Evolutionary conservation across 1,140 invertebrate genomes (phyloP).

Genomic region (Solen grandis): DNA sequence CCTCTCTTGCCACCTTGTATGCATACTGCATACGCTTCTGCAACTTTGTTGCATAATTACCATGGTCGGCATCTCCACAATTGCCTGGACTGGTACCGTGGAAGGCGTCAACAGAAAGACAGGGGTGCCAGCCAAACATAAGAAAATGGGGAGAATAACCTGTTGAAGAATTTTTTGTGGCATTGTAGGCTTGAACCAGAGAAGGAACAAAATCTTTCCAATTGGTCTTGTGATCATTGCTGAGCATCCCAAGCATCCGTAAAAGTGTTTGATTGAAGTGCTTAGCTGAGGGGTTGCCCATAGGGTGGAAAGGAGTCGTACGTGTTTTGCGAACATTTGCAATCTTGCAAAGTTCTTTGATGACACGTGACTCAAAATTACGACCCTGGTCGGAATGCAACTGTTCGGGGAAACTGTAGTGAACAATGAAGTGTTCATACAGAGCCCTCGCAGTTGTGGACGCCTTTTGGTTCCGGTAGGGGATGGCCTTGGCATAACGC

Average conservation of each 20-base stretch:
- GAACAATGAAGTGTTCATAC: not conserved
- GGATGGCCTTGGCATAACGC: constrained; percentile 45
- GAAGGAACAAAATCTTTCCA: constrained; percentile 5
- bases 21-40: constrained; percentile 28
- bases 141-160: constrained; percentile 1
- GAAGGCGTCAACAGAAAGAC: constrained; percentile 1
- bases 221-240: not conserved
- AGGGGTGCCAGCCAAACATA: constrained; percentile 18
- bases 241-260: constrained; percentile 16
- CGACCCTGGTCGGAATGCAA: constrained; percentile 18
- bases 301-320: too few species aligned
- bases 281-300: too few species aligned
- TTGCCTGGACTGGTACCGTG: constrained; percentile 24
- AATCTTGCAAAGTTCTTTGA: not conserved
- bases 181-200: constrained; percentile 21
- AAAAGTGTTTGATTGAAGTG: too few species aligned
- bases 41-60: not conserved
- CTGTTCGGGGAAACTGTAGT: not conserved
- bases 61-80: not conserved
- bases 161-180: not conserved
- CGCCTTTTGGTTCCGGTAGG: constrained; percentile 29
- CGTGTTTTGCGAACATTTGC: too few species aligned
- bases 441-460: constrained; percentile 11
- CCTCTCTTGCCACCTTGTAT: constrained; percentile 8
- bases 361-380: not conserved